A percentile compares a stretch with the other conserved stretches of the same genome.
These are phyloP conservation scores for Cyprinodon variegatus DNA, from an alignment of 2,113 vertebrate genomes.

Conservation along the genomic window DNA sequence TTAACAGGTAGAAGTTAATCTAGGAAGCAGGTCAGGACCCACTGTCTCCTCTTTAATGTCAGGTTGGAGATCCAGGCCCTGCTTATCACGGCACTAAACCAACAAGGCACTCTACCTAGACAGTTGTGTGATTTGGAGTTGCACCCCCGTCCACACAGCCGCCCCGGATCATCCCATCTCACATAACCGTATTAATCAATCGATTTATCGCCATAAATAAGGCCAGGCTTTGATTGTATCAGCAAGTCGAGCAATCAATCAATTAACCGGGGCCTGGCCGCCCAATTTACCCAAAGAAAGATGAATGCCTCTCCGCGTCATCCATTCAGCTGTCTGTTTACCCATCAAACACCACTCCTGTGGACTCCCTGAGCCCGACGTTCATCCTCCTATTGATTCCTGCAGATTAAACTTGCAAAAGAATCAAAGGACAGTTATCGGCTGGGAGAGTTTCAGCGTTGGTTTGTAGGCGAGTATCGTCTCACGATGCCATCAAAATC, in stretches of 20 bases:
- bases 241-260: conserved; percentile 76
- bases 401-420: conserved; percentile 73
- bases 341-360: conserved; percentile 73
- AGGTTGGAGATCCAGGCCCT: conserved; percentile 68
- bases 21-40: conserved; percentile 64
- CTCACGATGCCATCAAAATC: conserved; percentile 54
- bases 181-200: conserved; percentile 78
- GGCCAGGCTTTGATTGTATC: conserved; percentile 78
- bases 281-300: conserved; percentile 78
- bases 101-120: conserved; percentile 70
- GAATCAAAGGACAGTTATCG: conserved; percentile 72
- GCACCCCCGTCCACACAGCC: conserved; percentile 37
- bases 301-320: conserved; percentile 73
- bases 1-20: conserved; percentile 77
- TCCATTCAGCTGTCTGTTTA: conserved; percentile 73
- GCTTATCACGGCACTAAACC: conserved; percentile 78
- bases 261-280: conserved; percentile 69
- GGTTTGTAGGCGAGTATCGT: conserved; percentile 49
- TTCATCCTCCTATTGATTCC: conserved; percentile 68
- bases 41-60: conserved; percentile 80
- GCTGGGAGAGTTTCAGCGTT: conserved; percentile 64
- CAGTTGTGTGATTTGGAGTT: conserved; percentile 68
- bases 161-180: conserved; percentile 39
- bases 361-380: conserved; percentile 68
- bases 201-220: conserved; percentile 81